phyloP scores from a whole-genome alignment of 2,888 invertebrate genomes.

The Drosophila hawaiiensis region DNA sequence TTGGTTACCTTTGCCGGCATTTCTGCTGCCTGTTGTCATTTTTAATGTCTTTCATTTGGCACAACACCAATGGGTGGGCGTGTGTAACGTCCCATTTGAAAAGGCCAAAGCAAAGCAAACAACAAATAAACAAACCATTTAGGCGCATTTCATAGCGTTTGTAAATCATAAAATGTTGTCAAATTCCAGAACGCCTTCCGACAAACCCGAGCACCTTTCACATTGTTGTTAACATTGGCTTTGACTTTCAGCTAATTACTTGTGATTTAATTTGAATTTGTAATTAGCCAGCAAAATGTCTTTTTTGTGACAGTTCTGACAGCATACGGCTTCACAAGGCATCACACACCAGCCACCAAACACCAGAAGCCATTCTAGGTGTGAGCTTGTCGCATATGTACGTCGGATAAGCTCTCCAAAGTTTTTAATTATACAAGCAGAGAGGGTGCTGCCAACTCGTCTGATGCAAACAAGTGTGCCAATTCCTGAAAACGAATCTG shows the following conservation, averaged over 20 bases:
- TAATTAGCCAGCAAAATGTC: constrained; percentile 80
- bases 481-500: not conserved
- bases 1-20: constrained; percentile 40
- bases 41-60: constrained; percentile 73
- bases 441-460: constrained; percentile 23
- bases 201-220: constrained; percentile 11
- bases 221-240: constrained; percentile 48
- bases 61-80: constrained; percentile 35
- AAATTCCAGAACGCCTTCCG: constrained; percentile 51
- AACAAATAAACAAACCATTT: constrained; percentile 59
- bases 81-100: constrained; percentile 8
- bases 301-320: constrained; percentile 74
- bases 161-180: constrained; percentile 75
- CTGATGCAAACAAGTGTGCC: not conserved
- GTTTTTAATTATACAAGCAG: constrained; percentile 63
- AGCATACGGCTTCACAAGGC: constrained; percentile 27
- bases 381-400: constrained; percentile 49
- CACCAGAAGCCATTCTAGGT: constrained; percentile 13
- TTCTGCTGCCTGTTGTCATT: constrained; percentile 65
- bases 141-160: constrained; percentile 69
- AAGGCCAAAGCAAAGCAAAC: not conserved
- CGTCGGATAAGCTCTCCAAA: constrained; percentile 51
- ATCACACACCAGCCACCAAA: constrained; percentile 1
- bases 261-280: constrained; percentile 83
- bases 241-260: constrained; percentile 73